These are phyloP conservation scores for Suncus etruscus DNA, from an alignment of 2,113 vertebrate species.

Conservation along the genomic window DNA sequence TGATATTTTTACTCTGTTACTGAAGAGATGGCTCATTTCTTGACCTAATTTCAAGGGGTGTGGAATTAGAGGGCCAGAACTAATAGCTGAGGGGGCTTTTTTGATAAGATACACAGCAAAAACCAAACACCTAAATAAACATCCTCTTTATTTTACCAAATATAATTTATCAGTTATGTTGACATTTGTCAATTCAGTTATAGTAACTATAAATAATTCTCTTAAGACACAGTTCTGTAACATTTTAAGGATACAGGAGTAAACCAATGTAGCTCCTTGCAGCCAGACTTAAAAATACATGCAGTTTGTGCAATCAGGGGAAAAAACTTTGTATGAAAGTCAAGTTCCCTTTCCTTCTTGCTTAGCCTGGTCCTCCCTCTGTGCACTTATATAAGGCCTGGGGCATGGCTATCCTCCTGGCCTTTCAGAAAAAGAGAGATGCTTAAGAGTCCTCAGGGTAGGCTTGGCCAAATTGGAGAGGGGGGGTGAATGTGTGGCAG, in stretches of 20 bases:
- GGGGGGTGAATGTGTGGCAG: not conserved
- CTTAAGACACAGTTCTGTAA: slow-evolving; percentile 84
- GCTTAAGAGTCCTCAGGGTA: not conserved
- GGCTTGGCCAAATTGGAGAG: slow-evolving; percentile 36
- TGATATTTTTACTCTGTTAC: not conserved
- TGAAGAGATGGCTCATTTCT: not conserved
- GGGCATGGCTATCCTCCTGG: not conserved
- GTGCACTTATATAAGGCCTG: not conserved
- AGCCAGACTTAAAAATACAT: slow-evolving; percentile 81
- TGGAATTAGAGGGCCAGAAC: not conserved
- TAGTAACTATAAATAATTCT: slow-evolving; percentile 89
- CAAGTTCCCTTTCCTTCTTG: slow-evolving; percentile 29
- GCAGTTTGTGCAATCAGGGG: slow-evolving; percentile 76
- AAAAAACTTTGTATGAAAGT: slow-evolving; percentile 43
- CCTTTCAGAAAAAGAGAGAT: slow-evolving; percentile 14
- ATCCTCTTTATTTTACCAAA: slow-evolving; percentile 90
- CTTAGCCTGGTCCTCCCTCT: slow-evolving; percentile 31
- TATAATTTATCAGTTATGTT: slow-evolving; percentile 90
- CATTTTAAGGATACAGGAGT: slow-evolving; percentile 84
- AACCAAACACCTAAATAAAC: slow-evolving; percentile 87
- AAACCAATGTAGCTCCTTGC: slow-evolving; percentile 84
- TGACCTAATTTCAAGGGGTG: not conserved
- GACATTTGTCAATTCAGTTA: slow-evolving; percentile 88
- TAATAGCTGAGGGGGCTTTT: not conserved
- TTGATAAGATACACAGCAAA: slow-evolving; percentile 46